Base-by-base conservation (phyloP, 2,888 invertebrate species). In the Cryptophagus acutangulus region DNA sequence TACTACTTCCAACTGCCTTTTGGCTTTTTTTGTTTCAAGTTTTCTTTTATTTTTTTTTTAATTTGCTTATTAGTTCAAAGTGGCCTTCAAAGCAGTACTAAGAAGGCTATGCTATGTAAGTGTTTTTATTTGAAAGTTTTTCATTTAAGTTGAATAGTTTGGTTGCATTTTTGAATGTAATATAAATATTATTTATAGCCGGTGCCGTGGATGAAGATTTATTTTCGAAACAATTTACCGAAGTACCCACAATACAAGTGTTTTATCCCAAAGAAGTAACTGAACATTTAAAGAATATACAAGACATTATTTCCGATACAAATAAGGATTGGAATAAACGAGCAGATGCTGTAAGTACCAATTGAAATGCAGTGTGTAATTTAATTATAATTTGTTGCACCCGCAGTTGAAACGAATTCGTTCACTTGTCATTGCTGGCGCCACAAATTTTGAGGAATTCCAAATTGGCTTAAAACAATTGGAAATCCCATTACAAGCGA, bases 271-370 rank as follows among this genome's bases (percentile, higher is more conserved):
- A 86, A 48, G 94, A 95, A 49, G 74, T 95, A 31, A 85, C 86
- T 56, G 91, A 92, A 50, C 76, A 84, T 41, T 78, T 92, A 66
- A 79, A 81, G 20, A 79, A 78, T 55, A 80, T 90, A 36, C 78
- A 82, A 55, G 82, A 82, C 2, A 75, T 79, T 26, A 77, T 96
- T 38, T 81, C 84, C 2, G 90, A 95, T 70, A 74, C 85, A 29
- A 82, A 76, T 55, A 84, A 85, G 57, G 92, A 93, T 63, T 97
- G 97, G 96, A 93, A 91, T 71, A 91, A 90, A 67, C 74, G 96
- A 42, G 81, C 87, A n/a, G 94, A 95, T 42, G 84, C 87, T 50
- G 89, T 93, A 66, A 74, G 81, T 70, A n/a, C n/a, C n/a, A n/a
- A n/a, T n/a, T 29, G 24, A 12, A 14, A 9, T 36, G 12, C 29